Base-by-base conservation (phyloP, 2,113 vertebrate genomes). In the Stigmatopora nigra region DNA sequence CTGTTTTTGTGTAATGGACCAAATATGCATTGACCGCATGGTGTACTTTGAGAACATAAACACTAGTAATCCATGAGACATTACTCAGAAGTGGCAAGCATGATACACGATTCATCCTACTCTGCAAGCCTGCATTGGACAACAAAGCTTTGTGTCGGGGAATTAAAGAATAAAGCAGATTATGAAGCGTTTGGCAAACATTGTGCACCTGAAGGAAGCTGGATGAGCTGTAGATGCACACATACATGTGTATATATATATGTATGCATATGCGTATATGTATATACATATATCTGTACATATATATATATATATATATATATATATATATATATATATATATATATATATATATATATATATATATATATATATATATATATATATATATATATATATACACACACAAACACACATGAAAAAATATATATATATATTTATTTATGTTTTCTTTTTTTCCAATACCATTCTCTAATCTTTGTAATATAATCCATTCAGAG, bases 381-480 rank as follows among this genome's bases (percentile, higher is more conserved):
- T 31, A 31, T 31, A 31, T 31, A 31, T 31, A 31, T 31, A 31
- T 31, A 31, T 31, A 31, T 31, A 31, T 31, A 31, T 31, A n/a
- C n/a, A n/a, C n/a, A n/a, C n/a, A n/a, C n/a, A n/a, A n/a, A n/a
- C n/a, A n/a, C n/a, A n/a, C n/a, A n/a, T n/a, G n/a, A n/a, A n/a
- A n/a, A n/a, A n/a, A n/a, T n/a, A 31, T 31, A 31, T 31, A 31
- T 31, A 31, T 31, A 31, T 31, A 31, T 31, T 2, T 31, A 31
- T 31, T 2, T 31, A 31, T 31, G 3, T 31, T 31, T 3, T 76
- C 22, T 53, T 53, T 31, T 31, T 56, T 14, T 25, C 3, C 76
- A 71, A 83, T 86, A 87, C 84, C 82, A 82, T 79, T 77, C 84
- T 88, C 74, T 78, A 82, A 71, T 73, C 71, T 75, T 78, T 75